Evolutionary conservation across 2,797 vertebrate species (phyloP).

Genomic region (Coccyzus lansbergi): DNA sequence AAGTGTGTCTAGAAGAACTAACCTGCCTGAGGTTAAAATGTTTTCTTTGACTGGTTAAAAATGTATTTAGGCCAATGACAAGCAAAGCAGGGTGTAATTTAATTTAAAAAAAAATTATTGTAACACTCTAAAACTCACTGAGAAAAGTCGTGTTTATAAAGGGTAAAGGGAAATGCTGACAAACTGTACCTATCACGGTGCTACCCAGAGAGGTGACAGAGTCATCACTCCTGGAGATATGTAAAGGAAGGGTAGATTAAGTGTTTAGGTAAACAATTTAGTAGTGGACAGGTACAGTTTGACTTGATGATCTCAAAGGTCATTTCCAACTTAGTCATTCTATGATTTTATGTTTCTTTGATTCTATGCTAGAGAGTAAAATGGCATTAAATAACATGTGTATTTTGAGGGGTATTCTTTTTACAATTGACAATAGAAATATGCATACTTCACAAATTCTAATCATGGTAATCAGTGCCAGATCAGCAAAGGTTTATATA

Average conservation of each 20-base stretch:
- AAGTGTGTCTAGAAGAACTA: constrained; percentile 4
- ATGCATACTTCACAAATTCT: constrained; percentile 16
- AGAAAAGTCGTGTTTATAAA: neutral
- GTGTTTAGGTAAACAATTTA: no score
- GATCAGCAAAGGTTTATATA: constrained; percentile 50
- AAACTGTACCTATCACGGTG: neutral
- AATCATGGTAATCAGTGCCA: constrained; percentile 21
- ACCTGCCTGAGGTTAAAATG: neutral
- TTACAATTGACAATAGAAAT: constrained; percentile 21
- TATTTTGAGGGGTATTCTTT: constrained; percentile 33
- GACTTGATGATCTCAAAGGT: no score
- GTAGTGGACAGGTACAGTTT: no score
- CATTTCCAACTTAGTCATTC: no score
- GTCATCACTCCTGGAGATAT: no score
- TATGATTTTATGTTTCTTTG: no score
- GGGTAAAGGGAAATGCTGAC: constrained; percentile 28
- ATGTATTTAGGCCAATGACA: constrained; percentile 30
- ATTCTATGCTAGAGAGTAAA: neutral
- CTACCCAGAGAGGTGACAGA: no score
- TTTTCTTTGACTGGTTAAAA: constrained; percentile 42
- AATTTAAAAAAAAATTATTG: constrained; percentile 14
- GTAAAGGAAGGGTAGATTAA: no score
- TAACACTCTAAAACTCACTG: neutral
- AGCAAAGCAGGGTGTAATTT: constrained; percentile 5
- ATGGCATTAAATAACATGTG: constrained; percentile 22